These are phyloP conservation scores for Platyrinchus mystaceus DNA, from an alignment of 2,797 vertebrate species.

Conservation along the genomic window DNA sequence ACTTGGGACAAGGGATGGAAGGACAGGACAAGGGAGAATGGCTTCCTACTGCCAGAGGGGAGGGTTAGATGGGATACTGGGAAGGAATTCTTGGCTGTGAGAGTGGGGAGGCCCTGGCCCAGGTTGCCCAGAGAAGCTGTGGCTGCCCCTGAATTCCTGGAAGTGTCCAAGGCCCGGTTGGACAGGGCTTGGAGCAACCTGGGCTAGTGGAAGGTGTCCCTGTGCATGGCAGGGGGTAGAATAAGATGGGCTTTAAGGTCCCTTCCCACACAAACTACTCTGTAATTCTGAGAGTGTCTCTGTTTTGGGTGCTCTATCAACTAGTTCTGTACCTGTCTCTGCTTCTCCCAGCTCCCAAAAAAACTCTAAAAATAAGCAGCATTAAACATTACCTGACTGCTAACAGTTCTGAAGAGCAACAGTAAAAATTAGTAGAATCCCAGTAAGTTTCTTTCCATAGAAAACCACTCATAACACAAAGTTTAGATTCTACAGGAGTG, in stretches of 20 bases:
- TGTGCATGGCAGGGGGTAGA: accelerated
- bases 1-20: background rate
- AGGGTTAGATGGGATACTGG: accelerated
- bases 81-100: background rate
- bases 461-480: background rate
- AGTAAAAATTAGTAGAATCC: background rate
- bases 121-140: background rate
- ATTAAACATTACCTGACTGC: background rate
- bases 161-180: background rate
- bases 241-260: accelerated
- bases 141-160: background rate
- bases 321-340: background rate
- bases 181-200: accelerated
- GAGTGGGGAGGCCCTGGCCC: background rate
- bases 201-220: accelerated
- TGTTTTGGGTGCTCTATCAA: background rate
- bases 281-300: background rate
- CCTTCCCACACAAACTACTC: background rate
- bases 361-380: background rate
- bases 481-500: background rate
- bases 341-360: background rate
- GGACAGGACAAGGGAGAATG: accelerated
- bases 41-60: background rate
- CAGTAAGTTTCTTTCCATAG: background rate
- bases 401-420: background rate